A percentile compares a stretch with the other conserved stretches of the same genome.
Evolutionary conservation across 2,888 invertebrate genomes (phyloP).

Genomic region (Bembecia ichneumoniformis): DNA sequence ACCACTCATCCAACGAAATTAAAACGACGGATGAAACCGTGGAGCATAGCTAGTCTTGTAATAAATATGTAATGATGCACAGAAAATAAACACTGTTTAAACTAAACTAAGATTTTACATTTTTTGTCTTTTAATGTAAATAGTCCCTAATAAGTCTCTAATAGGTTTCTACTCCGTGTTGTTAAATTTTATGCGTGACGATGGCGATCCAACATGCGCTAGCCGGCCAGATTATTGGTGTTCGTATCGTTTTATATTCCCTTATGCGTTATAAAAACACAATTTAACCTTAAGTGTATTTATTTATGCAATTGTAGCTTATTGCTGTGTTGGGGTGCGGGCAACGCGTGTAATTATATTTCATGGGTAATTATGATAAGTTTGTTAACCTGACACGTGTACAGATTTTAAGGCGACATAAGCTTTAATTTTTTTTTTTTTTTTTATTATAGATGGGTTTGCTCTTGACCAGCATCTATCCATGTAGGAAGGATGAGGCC

Average conservation of each 20-base stretch:
- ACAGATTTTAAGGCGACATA: too few relatives aligned
- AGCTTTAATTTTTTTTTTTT: too few relatives aligned
- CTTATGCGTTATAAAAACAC: background rate
- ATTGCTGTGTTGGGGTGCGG: background rate
- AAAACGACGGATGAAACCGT: too few relatives aligned
- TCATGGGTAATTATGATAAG: background rate
- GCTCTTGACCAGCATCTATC: too few relatives aligned
- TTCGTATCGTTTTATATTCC: background rate
- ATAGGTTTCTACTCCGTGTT: background rate
- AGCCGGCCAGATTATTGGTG: background rate
- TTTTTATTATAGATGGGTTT: too few relatives aligned
- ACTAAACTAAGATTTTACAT: background rate
- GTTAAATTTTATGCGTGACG: conserved; percentile 7
- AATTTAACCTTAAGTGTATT: conserved; percentile 1
- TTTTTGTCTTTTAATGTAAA: background rate
- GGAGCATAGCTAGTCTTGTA: too few relatives aligned
- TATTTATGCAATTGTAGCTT: conserved; percentile 6
- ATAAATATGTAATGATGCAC: too few relatives aligned
- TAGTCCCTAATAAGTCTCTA: background rate
- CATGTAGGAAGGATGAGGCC: too few relatives aligned
- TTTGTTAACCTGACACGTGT: background rate
- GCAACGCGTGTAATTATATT: background rate
- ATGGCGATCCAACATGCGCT: conserved; percentile 1
- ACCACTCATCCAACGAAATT: too few relatives aligned
- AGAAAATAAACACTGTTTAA: too few relatives aligned